A percentile compares a stretch with the other conserved stretches of the same genome.
Conservation (phyloP, 1,140 invertebrate genomes). For the Triops longicaudatus region DNA sequence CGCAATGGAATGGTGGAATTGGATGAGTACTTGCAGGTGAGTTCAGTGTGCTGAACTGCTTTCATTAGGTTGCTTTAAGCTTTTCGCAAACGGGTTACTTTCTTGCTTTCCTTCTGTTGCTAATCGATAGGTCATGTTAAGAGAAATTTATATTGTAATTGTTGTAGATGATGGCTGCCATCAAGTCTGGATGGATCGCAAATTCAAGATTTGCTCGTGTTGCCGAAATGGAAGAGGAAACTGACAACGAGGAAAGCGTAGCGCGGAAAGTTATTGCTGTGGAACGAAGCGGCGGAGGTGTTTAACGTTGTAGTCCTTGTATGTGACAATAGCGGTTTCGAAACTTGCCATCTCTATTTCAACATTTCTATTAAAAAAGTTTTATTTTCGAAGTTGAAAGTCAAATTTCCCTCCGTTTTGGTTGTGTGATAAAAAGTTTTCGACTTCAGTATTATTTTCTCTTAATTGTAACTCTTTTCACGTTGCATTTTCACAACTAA, state of each 20-base stretch:
- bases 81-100: constrained; percentile 11
- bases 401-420: background rate
- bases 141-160: constrained; percentile 31
- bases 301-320: constrained; percentile 48
- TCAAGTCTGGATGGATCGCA: constrained; percentile 81
- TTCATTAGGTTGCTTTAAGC: constrained; percentile 17
- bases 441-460: too few species aligned
- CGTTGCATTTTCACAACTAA: too few species aligned
- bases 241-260: constrained; percentile 59
- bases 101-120: background rate
- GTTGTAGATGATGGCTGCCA: constrained; percentile 89
- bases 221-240: constrained; percentile 78
- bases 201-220: constrained; percentile 86
- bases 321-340: background rate
- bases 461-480: too few species aligned
- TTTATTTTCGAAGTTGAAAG: background rate
- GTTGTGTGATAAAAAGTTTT: too few species aligned
- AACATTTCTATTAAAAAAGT: background rate
- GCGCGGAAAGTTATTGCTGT: constrained; percentile 71
- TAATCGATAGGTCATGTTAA: constrained; percentile 13
- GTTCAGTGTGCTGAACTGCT: constrained; percentile 3
- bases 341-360: background rate
- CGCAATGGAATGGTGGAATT: constrained; percentile 99
- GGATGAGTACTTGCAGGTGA: constrained; percentile 95
- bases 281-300: constrained; percentile 85